Percentiles rank a stretch among this genome's conserved stretches.
These are phyloP conservation scores for Cheumatopsyche charites DNA, from an alignment of 1,140 invertebrate genomes.

Conservation along the genomic window DNA sequence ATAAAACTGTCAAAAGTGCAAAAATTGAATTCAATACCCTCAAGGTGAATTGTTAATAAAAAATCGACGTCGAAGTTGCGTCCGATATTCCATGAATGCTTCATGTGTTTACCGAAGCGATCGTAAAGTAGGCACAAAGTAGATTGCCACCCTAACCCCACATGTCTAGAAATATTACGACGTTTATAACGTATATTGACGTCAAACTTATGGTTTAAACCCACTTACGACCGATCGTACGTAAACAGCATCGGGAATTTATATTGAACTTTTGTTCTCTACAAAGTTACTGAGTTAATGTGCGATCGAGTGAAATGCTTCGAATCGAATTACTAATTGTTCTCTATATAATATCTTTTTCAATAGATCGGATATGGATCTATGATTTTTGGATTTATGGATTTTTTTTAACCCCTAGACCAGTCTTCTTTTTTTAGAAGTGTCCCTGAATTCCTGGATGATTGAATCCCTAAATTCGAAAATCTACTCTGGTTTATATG, in stretches of 20 bases:
- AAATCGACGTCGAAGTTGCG: conserved; percentile 1
- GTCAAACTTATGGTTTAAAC: not conserved
- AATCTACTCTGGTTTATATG: too few species aligned
- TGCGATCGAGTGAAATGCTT: too few species aligned
- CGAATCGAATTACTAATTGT: too few species aligned
- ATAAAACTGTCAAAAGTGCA: too few species aligned
- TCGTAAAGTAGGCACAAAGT: conserved; percentile 5
- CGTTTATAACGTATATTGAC: conserved; percentile 6
- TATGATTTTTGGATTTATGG: too few species aligned
- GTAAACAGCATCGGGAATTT: not conserved
- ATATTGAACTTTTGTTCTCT: not conserved
- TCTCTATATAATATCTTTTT: too few species aligned
- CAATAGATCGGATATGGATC: too few species aligned
- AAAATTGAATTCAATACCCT: too few species aligned
- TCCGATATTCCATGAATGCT: not conserved
- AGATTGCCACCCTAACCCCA: conserved; percentile 7
- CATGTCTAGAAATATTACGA: not conserved
- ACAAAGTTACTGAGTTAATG: not conserved
- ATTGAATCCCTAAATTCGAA: too few species aligned
- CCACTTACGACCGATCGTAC: not conserved
- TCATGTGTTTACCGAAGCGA: not conserved
- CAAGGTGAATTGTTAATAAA: not conserved
- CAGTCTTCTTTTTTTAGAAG: too few species aligned
- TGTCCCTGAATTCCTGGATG: too few species aligned
- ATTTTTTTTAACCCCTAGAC: too few species aligned